Evolutionary conservation across 2,888 invertebrate species (phyloP).

Genomic region (Cheilosia scutellata): DNA sequence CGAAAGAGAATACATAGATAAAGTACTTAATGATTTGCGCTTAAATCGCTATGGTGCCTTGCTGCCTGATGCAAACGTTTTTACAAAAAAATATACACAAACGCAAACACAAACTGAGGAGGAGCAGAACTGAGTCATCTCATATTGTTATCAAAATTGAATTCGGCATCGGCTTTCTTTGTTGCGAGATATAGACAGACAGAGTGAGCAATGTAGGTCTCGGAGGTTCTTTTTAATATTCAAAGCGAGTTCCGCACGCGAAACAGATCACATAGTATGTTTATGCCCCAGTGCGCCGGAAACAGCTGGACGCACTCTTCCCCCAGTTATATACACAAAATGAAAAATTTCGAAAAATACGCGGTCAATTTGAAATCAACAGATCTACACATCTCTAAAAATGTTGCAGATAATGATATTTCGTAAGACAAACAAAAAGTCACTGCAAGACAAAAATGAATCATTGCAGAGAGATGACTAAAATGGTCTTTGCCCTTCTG

Average conservation of each 20-base stretch:
- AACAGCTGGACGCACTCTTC: conserved; percentile 62
- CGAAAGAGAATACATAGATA: conserved; percentile 54
- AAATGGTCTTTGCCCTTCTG: conserved; percentile 46
- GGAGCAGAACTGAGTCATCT: conserved; percentile 68
- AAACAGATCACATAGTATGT: conserved; percentile 52
- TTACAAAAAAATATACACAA: conserved; percentile 47
- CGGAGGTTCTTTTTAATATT: conserved; percentile 62
- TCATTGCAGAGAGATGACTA: conserved; percentile 28
- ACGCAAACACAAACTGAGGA: conserved; percentile 38
- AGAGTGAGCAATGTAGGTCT: conserved; percentile 53
- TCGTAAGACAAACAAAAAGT: conserved; percentile 7
- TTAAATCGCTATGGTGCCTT: conserved; percentile 16
- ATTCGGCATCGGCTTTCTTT: conserved; percentile 57
- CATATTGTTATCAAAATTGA: conserved; percentile 59
- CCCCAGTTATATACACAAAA: neutral
- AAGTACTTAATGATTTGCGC: conserved; percentile 69
- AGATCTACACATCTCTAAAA: conserved; percentile 25
- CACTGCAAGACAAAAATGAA: conserved; percentile 22
- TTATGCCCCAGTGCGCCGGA: conserved; percentile 58
- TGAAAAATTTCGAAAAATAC: neutral
- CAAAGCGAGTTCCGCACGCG: conserved; percentile 54
- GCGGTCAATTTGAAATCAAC: conserved; percentile 37
- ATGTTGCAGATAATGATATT: conserved; percentile 43
- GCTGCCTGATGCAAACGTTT: conserved; percentile 50
- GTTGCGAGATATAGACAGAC: conserved; percentile 41